A percentile compares a stretch with the other conserved stretches of the same genome.
phyloP scores from a whole-genome alignment of 2,113 vertebrate genomes.

The Phylloscopus trochilus region DNA sequence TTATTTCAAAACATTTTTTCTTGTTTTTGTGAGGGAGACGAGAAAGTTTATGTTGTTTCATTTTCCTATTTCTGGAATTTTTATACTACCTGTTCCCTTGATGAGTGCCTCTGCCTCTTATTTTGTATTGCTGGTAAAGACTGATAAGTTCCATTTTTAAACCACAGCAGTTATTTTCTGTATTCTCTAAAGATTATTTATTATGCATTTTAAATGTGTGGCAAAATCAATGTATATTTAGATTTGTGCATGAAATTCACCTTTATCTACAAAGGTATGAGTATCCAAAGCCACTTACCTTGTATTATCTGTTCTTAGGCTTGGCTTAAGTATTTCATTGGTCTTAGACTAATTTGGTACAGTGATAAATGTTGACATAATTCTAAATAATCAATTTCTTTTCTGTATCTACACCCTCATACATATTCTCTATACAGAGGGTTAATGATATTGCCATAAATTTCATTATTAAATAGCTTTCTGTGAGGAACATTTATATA shows the following conservation, averaged over 20 bases:
- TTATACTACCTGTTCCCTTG: neutral
- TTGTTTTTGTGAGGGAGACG: neutral
- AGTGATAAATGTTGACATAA: neutral
- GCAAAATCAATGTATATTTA: neutral
- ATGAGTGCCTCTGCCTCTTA: neutral
- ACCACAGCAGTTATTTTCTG: neutral
- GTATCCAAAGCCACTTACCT: neutral
- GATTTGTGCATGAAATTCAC: neutral
- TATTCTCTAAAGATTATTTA: neutral
- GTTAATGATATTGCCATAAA: neutral
- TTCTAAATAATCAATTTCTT: neutral
- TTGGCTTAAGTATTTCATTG: neutral
- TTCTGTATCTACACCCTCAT: neutral
- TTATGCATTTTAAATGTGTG: neutral
- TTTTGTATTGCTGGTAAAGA: neutral
- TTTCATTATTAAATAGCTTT: neutral
- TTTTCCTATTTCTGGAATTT: neutral
- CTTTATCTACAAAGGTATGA: neutral
- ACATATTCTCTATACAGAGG: neutral
- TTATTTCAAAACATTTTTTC: neutral
- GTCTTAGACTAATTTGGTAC: neutral
- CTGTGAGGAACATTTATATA: neutral
- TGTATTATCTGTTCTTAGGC: neutral
- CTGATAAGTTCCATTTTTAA: neutral
- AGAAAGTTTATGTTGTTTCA: neutral